A percentile compares a stretch with the other conserved stretches of the same genome.
Conservation (phyloP, 2,888 invertebrate species). For the Xestia c-nigrum region DNA sequence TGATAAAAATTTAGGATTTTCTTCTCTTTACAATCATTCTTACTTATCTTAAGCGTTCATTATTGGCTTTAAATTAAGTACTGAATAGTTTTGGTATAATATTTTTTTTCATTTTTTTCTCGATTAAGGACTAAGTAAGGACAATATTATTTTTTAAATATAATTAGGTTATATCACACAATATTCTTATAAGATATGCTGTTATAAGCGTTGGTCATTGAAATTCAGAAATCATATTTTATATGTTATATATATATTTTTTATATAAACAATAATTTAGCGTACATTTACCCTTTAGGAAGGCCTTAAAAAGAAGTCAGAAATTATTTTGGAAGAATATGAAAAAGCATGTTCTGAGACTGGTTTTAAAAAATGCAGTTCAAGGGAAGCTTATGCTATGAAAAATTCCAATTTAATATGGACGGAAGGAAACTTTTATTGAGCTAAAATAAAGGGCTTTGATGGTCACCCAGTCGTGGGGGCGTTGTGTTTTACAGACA, state of each 20-base stretch:
- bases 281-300: slow-evolving; percentile 63
- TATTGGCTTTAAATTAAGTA: slow-evolving; percentile 87
- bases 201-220: slow-evolving; percentile 89
- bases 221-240: slow-evolving; percentile 78
- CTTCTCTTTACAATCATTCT: slow-evolving; percentile 73
- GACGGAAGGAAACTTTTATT: slow-evolving; percentile 88
- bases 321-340: slow-evolving; percentile 27
- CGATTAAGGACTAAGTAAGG: slow-evolving; percentile 86
- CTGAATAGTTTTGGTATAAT: slow-evolving; percentile 86
- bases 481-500: slow-evolving; percentile 81
- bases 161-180: slow-evolving; percentile 90
- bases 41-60: slow-evolving; percentile 82
- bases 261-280: slow-evolving; percentile 63
- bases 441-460: slow-evolving; percentile 80
- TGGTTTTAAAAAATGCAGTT: slow-evolving; percentile 75
- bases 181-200: slow-evolving; percentile 89
- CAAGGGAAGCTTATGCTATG: slow-evolving; percentile 82
- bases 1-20: slow-evolving; percentile 78
- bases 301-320: slow-evolving; percentile 61
- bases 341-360: slow-evolving; percentile 52
- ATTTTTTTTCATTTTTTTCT: slow-evolving; percentile 70
- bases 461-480: slow-evolving; percentile 66
- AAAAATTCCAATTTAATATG: slow-evolving; percentile 82
- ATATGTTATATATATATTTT: slow-evolving; percentile 55
- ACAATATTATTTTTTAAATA: slow-evolving; percentile 82